Evolutionary conservation across 1,140 invertebrate species (phyloP), one percentile per base, ranked within the genome.

Genomic region (Tyrophagus putrescentiae): DNA sequence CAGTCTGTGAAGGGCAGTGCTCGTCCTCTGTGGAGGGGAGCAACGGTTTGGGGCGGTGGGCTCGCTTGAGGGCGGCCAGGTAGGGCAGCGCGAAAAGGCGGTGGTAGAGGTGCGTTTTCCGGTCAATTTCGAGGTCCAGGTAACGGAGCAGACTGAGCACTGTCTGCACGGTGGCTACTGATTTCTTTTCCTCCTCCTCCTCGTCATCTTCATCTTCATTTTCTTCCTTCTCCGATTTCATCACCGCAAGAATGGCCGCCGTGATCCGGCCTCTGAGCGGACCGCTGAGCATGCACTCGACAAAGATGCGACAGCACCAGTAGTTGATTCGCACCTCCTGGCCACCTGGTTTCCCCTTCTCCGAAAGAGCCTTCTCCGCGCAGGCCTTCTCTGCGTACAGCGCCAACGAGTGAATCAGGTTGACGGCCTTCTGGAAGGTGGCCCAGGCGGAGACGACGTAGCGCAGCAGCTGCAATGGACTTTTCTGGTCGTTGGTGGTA

Each of bases 321-420:
- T 48, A 6, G 18, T 48, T 48, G 45, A 48, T 48, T n/a, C n/a
- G n/a, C 36, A 39, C 13, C 13, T 39, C 13, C 21, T 39, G 36
- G 13, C 21, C 36, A 13, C 13, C 13, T 39, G 36, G 21, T 21
- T 21, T 7, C 45, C 45, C 31, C 21, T 25, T 29, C 13, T 48
- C 13, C 45, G 31, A 39, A 13, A 21, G 45, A 48, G 31, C 9
- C 21, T 48, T 21, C 21, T n/a, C n/a, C n/a, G n/a, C n/a, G n/a
- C n/a, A n/a, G n/a, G n/a, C n/a, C 23, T 48, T 48, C 36, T 48
- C 21, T 25, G 45, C 45, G 21, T 48, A 48, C 31, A 48, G 13
- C 7, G 45, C 31, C 7, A 48, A 21, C 18, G 45, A 48, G 18
- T 48, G 45, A 18, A 48, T 21, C 45, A 48, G 7, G 18, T 48